These are phyloP conservation scores for Brachionus calyciflorus DNA, from an alignment of 1,140 invertebrate genomes.

Conservation along the genomic window DNA sequence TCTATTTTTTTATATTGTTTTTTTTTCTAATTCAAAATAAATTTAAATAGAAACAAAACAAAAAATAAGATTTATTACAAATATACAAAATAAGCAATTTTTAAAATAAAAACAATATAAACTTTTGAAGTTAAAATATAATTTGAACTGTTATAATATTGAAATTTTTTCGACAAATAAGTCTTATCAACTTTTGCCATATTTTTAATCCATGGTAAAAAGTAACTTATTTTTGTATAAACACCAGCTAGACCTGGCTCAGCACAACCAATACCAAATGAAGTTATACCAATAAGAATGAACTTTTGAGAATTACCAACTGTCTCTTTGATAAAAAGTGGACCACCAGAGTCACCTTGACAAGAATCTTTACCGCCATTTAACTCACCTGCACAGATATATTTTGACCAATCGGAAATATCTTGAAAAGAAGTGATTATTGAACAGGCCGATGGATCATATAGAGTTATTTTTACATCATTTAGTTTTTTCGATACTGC, in stretches of 20 bases:
- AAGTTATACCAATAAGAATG: constrained; percentile 20
- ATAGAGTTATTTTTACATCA: constrained; percentile 18
- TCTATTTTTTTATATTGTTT: no score
- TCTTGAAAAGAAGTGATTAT: not conserved
- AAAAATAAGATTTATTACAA: no score
- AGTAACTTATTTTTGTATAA: constrained; percentile 9
- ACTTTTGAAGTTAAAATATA: no score
- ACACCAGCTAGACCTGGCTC: not conserved
- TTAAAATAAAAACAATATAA: no score
- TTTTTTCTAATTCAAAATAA: no score
- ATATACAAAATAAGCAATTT: no score
- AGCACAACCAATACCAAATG: constrained; percentile 39
- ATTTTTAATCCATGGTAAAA: constrained; percentile 25
- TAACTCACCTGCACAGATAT: constrained; percentile 23
- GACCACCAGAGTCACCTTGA: constrained; percentile 37
- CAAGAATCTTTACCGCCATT: constrained; percentile 32
- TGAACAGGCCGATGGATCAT: not conserved
- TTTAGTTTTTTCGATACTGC: not conserved
- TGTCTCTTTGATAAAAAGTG: not conserved
- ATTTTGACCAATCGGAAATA: constrained; percentile 15
- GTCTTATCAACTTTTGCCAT: not conserved
- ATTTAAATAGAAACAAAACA: no score
- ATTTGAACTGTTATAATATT: constrained; percentile 20
- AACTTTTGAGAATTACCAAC: not conserved
- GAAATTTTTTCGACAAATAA: not conserved